These are phyloP conservation scores for Strigamia transsilvanica DNA, from an alignment of 2,888 invertebrate species.

Conservation along the genomic window DNA sequence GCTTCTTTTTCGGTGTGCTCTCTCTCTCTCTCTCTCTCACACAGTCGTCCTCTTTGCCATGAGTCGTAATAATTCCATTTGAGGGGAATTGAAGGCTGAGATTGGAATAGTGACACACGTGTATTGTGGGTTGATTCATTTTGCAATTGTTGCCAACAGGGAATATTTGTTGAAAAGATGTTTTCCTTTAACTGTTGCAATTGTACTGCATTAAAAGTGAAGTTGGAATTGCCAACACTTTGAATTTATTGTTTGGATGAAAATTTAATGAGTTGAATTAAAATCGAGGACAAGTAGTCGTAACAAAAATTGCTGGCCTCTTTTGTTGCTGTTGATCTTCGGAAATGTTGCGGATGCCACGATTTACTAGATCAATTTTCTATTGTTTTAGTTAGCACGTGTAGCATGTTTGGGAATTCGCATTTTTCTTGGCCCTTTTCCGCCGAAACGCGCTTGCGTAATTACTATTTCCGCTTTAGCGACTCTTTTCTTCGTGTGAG, in stretches of 20 bases:
- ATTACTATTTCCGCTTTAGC: not conserved
- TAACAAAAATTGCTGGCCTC: not conserved
- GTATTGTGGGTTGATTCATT: slow-evolving; percentile 1
- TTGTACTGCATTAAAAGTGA: too few species aligned
- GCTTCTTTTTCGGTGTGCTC: not conserved
- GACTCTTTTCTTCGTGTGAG: not conserved
- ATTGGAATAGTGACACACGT: slow-evolving; percentile 8
- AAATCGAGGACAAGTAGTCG: not conserved
- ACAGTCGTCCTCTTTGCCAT: not conserved
- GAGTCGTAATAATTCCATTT: slow-evolving; percentile 8
- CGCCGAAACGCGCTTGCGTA: not conserved
- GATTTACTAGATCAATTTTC: slow-evolving; percentile 8
- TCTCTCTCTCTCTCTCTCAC: not conserved
- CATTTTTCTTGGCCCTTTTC: not conserved
- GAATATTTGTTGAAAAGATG: slow-evolving; percentile 8
- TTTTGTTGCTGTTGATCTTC: slow-evolving; percentile 7
- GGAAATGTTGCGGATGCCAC: slow-evolving; percentile 1
- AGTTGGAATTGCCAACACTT: not conserved
- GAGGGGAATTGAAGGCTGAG: slow-evolving; percentile 1
- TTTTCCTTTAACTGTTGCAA: not conserved
- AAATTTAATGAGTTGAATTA: not conserved
- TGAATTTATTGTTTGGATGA: not conserved
- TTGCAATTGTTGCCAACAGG: not conserved
- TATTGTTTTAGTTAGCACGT: not conserved
- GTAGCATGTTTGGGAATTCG: slow-evolving; percentile 1